Conservation (phyloP, 1,140 invertebrate genomes). For the Aricia agestis region DNA sequence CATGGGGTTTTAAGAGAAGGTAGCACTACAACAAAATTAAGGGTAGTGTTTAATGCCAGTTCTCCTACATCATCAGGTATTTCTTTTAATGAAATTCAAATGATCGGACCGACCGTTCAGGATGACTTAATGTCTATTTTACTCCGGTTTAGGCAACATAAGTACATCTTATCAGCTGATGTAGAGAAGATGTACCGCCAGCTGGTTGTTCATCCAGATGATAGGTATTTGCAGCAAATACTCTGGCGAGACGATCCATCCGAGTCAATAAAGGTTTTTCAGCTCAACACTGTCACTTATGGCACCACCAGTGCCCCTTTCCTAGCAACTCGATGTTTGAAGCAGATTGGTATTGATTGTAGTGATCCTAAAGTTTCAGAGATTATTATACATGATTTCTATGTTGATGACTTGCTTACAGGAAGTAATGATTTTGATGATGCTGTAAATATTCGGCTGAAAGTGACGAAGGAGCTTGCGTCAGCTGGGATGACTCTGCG, state of each 20-base stretch:
- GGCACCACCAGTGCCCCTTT: conserved; percentile 26
- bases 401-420: conserved; percentile 28
- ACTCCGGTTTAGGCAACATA: conserved; percentile 26
- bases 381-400: conserved; percentile 24
- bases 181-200: conserved; percentile 30
- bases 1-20: conserved; percentile 23
- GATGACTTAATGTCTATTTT: conserved; percentile 27
- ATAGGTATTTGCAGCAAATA: conserved; percentile 26
- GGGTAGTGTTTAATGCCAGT: conserved; percentile 29
- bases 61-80: conserved; percentile 14
- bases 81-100: conserved; percentile 27
- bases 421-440: conserved; percentile 19
- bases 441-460: conserved; percentile 15
- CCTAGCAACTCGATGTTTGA: conserved; percentile 26
- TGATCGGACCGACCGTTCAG: conserved; percentile 24
- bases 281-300: conserved; percentile 28
- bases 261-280: conserved; percentile 14
- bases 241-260: conserved; percentile 20
- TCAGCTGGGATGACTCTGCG: conserved; percentile 14
- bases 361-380: conserved; percentile 17
- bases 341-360: conserved; percentile 17
- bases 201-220: conserved; percentile 18
- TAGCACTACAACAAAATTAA: conserved; percentile 28
- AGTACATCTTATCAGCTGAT: conserved; percentile 26
- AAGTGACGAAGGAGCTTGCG: conserved; percentile 26